Base-by-base conservation (phyloP, 2,797 vertebrate genomes). In the Lepus oiostolus region DNA sequence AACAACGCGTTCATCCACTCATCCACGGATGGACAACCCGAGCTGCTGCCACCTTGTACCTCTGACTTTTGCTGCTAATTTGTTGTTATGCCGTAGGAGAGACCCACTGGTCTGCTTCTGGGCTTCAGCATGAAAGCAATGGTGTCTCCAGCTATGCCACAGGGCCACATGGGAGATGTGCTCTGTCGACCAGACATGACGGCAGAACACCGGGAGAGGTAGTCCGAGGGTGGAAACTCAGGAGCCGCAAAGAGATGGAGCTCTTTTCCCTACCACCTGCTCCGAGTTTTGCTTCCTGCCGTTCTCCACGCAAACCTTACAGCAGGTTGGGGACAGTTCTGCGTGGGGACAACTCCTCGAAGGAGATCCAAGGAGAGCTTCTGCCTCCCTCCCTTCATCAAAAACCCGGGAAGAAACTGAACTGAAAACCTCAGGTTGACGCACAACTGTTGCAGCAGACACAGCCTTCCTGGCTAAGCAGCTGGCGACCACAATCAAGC, bases 401-500 rank as follows among this genome's bases (percentile, higher is more conserved):
- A 35, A 60, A 67, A 12, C 30, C 76, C 70, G 10, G 63, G 38
- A 87, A 75, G 47, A 70, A 80, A 67, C 38, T 12, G 14, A 88
- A 70, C 74, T 14, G 87, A 83, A 93, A 86, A 65, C 38, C 60
- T 75, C 24, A 75, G 82, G 85, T 21, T 82, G 87, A 89, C 60
- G 79, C 58, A 30, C 84, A 5, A 30, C 13, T 14, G 62, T 22
- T 26, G 2, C 77, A 28, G 1, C 38, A 60, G 58, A 91, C 72
- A 35, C n/a, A 35, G 58, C 80, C 82, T 17, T 47, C 60, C 70
- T 7, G 32, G 30, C 75, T 22, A 30, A 52, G 38, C 85, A 76
- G 77, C 74, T 85, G 89, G 84, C n/a, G 50, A 5, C 54, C 17
- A 2, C 3, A 85, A 92, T 96, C 90, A 96, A 92, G 93, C 72